Evolutionary conservation across 2,797 vertebrate species (phyloP), one percentile per base, ranked within the genome.

Genomic region (Aulostomus chinensis): DNA sequence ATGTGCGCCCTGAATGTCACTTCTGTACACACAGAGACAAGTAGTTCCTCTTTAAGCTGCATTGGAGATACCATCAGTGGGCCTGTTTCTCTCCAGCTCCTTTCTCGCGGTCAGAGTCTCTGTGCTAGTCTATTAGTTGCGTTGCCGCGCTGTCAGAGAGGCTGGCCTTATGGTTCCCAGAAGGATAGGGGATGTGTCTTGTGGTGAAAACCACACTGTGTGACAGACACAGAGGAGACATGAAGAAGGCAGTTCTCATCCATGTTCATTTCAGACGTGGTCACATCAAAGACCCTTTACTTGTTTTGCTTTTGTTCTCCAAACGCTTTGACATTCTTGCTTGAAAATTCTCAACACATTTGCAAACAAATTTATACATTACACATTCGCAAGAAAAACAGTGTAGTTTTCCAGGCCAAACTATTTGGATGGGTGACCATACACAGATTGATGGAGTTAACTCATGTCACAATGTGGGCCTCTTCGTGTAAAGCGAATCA

Each of bases 181-280:
- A 84, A 83, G 82, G 72, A 74, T 74, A 74, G 66, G 62, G 75
- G 67, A 81, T 74, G 71, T 83, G 83, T 81, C 55, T 81, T 89
- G 87, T 86, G 86, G 87, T 86, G 63, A 73, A 85, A 89, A 88
- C 86, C 86, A 76, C 84, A 86, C 47, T 83, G 63, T 84, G 70
- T 83, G 83, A 90, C 78, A 88, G 80, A 88, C 87, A 88, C 49
- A 68, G 74, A 68, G 84, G 80, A 86, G 85, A 88, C 84, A 77
- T 56, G 67, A 81, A 73, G 68, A 81, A 76, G 63, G 65, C 55
- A 25, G 61, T 74, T 83, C 77, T 80, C 68, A 82, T 79, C 68
- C 57, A 68, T 80, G 72, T 76, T 84, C 73, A 24, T 45, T 76
- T 52, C 39, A 76, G 52, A 74, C 81, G 68, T 73, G 77, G 76